Conservation (phyloP, 2,797 vertebrate species). For the Pseudochromis fuscus region DNA sequence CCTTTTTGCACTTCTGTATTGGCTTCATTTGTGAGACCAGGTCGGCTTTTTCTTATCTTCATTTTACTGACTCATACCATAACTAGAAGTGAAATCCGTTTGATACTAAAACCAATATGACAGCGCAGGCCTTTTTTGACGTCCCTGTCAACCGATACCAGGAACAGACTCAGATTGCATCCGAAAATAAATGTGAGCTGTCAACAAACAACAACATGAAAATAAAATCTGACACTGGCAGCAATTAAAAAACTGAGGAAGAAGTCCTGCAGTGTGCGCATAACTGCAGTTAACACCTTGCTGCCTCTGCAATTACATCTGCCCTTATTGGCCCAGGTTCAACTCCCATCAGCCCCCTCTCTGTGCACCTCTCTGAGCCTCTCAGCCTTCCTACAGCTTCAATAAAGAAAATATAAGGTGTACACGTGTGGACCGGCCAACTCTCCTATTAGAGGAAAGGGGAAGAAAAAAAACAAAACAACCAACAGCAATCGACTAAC, state of each 20-base stretch:
- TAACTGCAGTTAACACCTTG: constrained; percentile 56
- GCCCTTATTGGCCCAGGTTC: constrained; percentile 46
- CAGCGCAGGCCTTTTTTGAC: neutral
- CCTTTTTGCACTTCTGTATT: no score
- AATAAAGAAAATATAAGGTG: constrained; percentile 57
- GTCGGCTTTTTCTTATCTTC: neutral
- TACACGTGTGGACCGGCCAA: constrained; percentile 32
- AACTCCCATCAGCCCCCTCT: constrained; percentile 57
- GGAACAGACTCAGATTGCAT: neutral
- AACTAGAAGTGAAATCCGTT: neutral
- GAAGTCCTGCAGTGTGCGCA: constrained; percentile 38
- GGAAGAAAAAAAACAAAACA: constrained; percentile 18
- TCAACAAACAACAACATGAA: constrained; percentile 16
- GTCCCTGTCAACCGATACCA: neutral
- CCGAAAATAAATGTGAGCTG: constrained; percentile 27
- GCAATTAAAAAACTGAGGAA: constrained; percentile 7
- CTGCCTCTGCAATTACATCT: constrained; percentile 50
- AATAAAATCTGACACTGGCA: constrained; percentile 22
- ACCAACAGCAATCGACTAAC: constrained; percentile 60
- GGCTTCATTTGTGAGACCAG: no score
- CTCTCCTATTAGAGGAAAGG: constrained; percentile 57
- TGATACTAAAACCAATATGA: neutral
- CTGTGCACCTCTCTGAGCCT: constrained; percentile 5
- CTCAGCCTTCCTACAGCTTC: constrained; percentile 47
- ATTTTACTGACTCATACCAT: no score